A percentile compares a stretch with the other conserved stretches of the same genome.
phyloP scores from a whole-genome alignment of 2,113 vertebrate species.

The Scomber japonicus region DNA sequence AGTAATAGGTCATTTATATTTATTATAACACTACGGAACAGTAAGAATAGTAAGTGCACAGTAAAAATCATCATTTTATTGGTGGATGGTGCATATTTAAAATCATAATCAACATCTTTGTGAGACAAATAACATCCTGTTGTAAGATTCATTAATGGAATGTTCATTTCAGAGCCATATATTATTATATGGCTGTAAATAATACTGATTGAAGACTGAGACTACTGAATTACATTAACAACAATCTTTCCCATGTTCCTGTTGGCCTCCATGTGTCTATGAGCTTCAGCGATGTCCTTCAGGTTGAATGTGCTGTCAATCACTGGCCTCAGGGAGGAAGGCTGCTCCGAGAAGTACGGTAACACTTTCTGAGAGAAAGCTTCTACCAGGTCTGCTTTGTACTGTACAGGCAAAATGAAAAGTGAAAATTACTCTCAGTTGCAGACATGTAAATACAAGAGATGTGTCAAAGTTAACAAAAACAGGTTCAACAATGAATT shows the following conservation, averaged over 20 bases:
- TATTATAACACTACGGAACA: no score
- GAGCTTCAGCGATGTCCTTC: constrained; percentile 83
- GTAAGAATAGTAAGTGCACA: no score
- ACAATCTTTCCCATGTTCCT: constrained; percentile 89
- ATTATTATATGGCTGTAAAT: no score
- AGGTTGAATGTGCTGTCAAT: constrained; percentile 85
- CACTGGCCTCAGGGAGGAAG: constrained; percentile 76
- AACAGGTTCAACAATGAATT: neutral
- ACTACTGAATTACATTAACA: constrained; percentile 69
- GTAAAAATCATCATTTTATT: no score
- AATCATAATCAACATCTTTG: no score
- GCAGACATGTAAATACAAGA: neutral
- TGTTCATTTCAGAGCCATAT: neutral
- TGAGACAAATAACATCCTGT: constrained; percentile 1
- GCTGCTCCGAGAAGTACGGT: constrained; percentile 79
- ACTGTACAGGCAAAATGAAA: constrained; percentile 71
- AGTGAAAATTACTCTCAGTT: neutral
- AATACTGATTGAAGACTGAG: neutral
- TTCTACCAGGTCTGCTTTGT: constrained; percentile 87
- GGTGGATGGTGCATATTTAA: no score
- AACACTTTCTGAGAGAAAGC: constrained; percentile 83
- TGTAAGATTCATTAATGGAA: constrained; percentile 4
- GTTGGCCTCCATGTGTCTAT: constrained; percentile 87
- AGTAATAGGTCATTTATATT: no score
- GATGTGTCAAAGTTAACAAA: neutral